Evolutionary conservation across 2,797 vertebrate genomes (phyloP).

Genomic region (Tenualosa thibaudeaui): DNA sequence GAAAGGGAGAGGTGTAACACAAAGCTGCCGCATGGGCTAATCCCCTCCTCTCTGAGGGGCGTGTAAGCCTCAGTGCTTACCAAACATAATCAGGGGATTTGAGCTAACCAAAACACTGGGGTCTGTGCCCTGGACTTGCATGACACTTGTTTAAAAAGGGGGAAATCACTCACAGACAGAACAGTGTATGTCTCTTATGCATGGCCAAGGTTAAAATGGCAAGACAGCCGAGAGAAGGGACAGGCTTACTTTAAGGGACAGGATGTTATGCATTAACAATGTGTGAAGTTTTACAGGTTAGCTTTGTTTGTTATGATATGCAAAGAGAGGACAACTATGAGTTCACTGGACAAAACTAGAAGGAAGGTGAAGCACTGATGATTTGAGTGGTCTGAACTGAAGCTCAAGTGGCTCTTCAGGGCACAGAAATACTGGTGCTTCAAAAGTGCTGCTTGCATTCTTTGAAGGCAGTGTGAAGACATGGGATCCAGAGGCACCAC

Average conservation of each 20-base stretch:
- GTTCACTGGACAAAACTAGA: background rate
- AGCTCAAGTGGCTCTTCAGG: constrained; percentile 22
- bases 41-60: constrained; percentile 59
- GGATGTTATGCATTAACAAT: background rate
- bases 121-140: constrained; percentile 36
- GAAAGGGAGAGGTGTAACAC: constrained; percentile 49
- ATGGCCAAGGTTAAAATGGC: background rate
- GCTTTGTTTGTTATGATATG: background rate
- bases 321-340: background rate
- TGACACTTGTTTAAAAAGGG: constrained; percentile 43
- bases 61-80: constrained; percentile 64
- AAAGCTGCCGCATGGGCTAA: constrained; percentile 60
- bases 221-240: background rate
- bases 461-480: constrained; percentile 42
- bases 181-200: background rate
- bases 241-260: background rate
- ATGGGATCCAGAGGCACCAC: constrained; percentile 32
- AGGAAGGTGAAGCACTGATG: constrained; percentile 36
- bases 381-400: constrained; percentile 29
- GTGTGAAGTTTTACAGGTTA: background rate
- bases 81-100: constrained; percentile 61
- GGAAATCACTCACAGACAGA: constrained; percentile 4
- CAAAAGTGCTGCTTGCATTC: constrained; percentile 24
- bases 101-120: constrained; percentile 49
- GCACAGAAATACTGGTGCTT: constrained; percentile 27